Base-by-base conservation (phyloP, 2,888 invertebrate species). In the Caenorhabditis virilis region DNA sequence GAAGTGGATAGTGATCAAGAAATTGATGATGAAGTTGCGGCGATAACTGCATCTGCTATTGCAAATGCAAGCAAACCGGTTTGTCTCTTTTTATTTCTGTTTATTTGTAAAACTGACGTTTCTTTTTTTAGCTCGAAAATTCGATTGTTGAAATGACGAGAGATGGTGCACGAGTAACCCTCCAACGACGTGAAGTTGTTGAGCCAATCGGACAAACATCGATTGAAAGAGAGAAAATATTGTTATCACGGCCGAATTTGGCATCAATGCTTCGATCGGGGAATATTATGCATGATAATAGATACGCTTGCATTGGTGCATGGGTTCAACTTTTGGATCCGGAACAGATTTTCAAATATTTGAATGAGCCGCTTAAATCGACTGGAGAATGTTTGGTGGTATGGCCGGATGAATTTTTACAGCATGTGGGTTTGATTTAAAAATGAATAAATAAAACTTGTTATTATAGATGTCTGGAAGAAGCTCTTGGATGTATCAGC, bases 341-440 rank as follows among this genome's bases (percentile, higher is more conserved):
- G 33, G 68, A 69, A 15, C 56, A 64, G 33, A 71, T 82, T 5
- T 74, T 76, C 60, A 68, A 69, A 43, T 66, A 57, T 43, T 64
- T 82, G 5, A 78, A 81, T 52, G 80, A 80, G 39, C 78, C 77
- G 15, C 46, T 80, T n/a, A 76, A 69, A 43, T 59, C 73, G 2
- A 76, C 77, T 2, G 78, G 78, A 18, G 73, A 76, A 30, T 70
- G 72, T 35, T 64, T 82, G 25, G 93, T 95, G n/a, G 89, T 89
- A 74, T 97, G 95, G 95, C 95, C 95, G 0, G 90, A 90, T 75
- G 93, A 94, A 83, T 88, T 89, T 15, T 48, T 70, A n/a, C 57
- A 71, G 49, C 60, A 60, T 48, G 67, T 73, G 30, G 55, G 62
- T 53, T 16, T 36, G 5, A 22, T 47, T 16, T 16, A 1, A 56